Conservation (phyloP, 2,888 invertebrate species). For the Cryptocephalus primarius region DNA sequence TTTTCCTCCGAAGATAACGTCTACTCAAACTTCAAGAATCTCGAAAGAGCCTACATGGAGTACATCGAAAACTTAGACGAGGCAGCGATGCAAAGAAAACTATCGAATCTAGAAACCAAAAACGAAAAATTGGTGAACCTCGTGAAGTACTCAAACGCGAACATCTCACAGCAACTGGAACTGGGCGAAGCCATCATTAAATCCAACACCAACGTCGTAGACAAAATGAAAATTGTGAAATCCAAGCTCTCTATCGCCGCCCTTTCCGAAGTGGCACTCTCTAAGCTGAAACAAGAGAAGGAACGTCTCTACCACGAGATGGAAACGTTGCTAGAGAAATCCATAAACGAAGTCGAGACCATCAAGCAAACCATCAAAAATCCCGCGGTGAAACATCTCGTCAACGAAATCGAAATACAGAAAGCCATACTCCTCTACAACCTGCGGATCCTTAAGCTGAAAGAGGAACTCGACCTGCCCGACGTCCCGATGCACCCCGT, state of each 20-base stretch:
- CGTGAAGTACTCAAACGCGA: conserved; percentile 1
- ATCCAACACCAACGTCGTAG: conserved; percentile 6
- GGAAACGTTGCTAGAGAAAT: conserved; percentile 10
- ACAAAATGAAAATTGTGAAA: conserved; percentile 4
- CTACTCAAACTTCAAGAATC: conserved; percentile 2
- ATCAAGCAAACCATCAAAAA: conserved; percentile 12
- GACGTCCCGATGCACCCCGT: not conserved
- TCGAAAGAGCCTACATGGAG: conserved; percentile 5
- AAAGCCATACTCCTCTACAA: conserved; percentile 17
- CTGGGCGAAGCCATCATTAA: conserved; percentile 5
- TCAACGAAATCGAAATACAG: conserved; percentile 18
- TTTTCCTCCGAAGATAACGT: conserved; percentile 4
- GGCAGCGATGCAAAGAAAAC: conserved; percentile 5
- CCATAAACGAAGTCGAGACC: conserved; percentile 12
- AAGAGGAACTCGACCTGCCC: conserved; percentile 1
- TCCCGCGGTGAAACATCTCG: conserved; percentile 13
- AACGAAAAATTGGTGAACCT: conserved; percentile 5
- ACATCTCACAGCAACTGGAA: conserved; percentile 1
- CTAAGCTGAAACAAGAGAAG: conserved; percentile 9
- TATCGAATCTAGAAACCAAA: conserved; percentile 6
- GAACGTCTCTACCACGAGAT: conserved; percentile 13
- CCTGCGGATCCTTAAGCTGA: conserved; percentile 10
- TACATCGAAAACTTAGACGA: conserved; percentile 6
- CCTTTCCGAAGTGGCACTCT: not conserved
- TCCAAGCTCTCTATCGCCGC: conserved; percentile 5